phyloP scores from a whole-genome alignment of 2,113 vertebrate species.

The Ramphastos sulfuratus region DNA sequence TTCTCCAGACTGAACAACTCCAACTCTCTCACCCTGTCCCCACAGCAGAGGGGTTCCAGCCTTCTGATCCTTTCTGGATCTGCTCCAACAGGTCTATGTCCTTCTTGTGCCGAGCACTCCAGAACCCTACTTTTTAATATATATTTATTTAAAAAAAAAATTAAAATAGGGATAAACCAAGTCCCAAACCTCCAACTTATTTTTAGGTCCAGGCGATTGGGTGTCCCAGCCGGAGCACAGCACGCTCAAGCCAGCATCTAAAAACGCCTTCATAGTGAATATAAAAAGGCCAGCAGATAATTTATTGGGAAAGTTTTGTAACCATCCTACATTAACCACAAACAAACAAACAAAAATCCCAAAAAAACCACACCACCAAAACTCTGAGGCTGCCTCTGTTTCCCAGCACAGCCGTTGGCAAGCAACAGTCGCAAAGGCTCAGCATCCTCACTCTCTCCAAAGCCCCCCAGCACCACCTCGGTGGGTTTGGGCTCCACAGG shows the following conservation, averaged over 20 bases:
- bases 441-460: background rate
- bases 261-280: conserved; percentile 51
- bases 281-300: conserved; percentile 56
- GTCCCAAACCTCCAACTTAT: conserved; percentile 49
- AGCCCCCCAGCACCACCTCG: background rate
- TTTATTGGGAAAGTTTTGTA: conserved; percentile 64
- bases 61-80: too few relatives aligned
- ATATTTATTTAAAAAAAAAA: background rate
- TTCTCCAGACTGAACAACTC: too few relatives aligned
- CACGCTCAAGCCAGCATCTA: conserved; percentile 33
- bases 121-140: too few relatives aligned
- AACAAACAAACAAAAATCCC: background rate
- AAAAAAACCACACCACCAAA: background rate
- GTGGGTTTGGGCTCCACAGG: background rate
- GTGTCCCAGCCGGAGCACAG: background rate
- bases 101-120: too few relatives aligned
- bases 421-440: background rate
- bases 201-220: conserved; percentile 58
- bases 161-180: background rate
- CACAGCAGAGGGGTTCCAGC: too few relatives aligned
- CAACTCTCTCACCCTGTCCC: too few relatives aligned
- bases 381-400: background rate
- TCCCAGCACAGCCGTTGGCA: conserved; percentile 37
- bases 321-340: conserved; percentile 52
- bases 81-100: too few relatives aligned